Conservation (phyloP, 2,113 vertebrate species). For the Lepisosteus oculatus region DNA sequence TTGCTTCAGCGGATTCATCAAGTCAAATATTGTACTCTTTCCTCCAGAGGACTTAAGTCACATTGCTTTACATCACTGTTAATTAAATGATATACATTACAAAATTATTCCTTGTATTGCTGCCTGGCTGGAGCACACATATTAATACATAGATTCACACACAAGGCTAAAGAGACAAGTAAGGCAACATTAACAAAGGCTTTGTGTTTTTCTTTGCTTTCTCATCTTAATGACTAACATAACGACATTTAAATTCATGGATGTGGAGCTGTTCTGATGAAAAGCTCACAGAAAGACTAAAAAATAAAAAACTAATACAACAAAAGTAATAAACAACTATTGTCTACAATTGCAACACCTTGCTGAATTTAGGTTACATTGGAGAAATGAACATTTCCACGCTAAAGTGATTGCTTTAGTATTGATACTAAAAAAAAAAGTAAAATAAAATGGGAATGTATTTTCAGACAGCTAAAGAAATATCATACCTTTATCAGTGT, state of each 20-base stretch:
- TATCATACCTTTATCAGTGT: too few relatives aligned
- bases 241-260: slow-evolving; percentile 32
- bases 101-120: slow-evolving; percentile 68
- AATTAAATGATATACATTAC: slow-evolving; percentile 75
- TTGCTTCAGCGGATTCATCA: slow-evolving; percentile 70
- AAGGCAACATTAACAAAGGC: slow-evolving; percentile 57
- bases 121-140: slow-evolving; percentile 44
- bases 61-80: slow-evolving; percentile 70
- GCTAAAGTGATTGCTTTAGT: too few relatives aligned
- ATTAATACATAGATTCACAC: slow-evolving; percentile 36
- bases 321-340: too few relatives aligned
- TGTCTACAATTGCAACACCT: too few relatives aligned
- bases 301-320: too few relatives aligned
- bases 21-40: slow-evolving; percentile 62
- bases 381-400: too few relatives aligned
- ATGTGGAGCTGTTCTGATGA: slow-evolving; percentile 2
- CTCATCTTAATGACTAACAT: slow-evolving; percentile 21
- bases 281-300: too few relatives aligned
- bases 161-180: slow-evolving; percentile 45
- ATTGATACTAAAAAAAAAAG: too few relatives aligned
- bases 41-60: slow-evolving; percentile 65
- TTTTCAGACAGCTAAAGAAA: too few relatives aligned
- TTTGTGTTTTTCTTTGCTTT: slow-evolving; percentile 37
- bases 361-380: too few relatives aligned
- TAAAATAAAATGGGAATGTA: too few relatives aligned